A percentile compares a stretch with the other conserved stretches of the same genome.
phyloP scores from a whole-genome alignment of 2,113 vertebrate genomes.

The Notechis scutatus region DNA sequence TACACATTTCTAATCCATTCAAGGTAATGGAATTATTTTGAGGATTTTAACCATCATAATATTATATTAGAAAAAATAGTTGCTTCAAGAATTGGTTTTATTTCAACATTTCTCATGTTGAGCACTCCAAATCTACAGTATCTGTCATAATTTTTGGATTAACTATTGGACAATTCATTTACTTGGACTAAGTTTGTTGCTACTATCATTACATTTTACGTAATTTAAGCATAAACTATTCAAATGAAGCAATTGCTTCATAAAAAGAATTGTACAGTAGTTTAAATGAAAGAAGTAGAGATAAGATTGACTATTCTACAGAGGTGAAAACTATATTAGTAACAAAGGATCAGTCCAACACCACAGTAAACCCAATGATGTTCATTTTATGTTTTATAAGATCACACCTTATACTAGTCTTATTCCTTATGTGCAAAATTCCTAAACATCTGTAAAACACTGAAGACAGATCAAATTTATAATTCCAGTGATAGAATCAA shows the following conservation, averaged over 20 bases:
- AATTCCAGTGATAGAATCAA: not conserved
- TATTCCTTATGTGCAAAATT: not conserved
- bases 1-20: constrained; percentile 58
- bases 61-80: constrained; percentile 48
- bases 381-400: not conserved
- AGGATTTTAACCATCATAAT: constrained; percentile 42
- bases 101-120: not conserved
- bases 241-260: not conserved
- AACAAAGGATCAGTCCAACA: not conserved
- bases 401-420: not conserved
- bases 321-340: not conserved
- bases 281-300: not conserved
- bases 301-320: not conserved
- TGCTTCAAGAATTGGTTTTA: constrained; percentile 50
- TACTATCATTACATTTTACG: not conserved
- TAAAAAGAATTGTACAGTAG: not conserved
- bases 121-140: not conserved
- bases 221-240: not conserved
- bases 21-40: constrained; percentile 48
- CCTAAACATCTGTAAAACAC: not conserved
- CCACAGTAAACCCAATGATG: not conserved
- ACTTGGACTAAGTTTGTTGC: not conserved
- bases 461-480: not conserved
- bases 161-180: not conserved
- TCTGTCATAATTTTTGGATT: not conserved